phyloP scores from a whole-genome alignment of 2,888 invertebrate species.

The Phytoseiulus persimilis region DNA sequence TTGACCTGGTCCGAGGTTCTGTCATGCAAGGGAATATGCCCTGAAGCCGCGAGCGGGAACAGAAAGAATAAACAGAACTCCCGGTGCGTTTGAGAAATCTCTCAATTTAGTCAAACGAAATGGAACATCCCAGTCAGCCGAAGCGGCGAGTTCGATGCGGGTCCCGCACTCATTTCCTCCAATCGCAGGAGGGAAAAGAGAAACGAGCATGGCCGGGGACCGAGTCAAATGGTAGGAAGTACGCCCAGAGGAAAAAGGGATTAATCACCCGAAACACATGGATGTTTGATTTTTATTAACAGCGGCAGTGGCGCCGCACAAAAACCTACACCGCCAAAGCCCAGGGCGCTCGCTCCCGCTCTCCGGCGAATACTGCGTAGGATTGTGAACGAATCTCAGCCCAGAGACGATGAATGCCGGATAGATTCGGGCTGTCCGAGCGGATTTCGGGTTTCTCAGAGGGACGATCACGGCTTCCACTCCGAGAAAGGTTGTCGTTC shows the following conservation, averaged over 20 bases:
- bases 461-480: neutral
- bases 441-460: neutral
- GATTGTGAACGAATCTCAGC: neutral
- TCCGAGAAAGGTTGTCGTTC: neutral
- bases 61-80: neutral
- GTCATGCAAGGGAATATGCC: neutral
- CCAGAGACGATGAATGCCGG: neutral
- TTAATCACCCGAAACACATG: slow-evolving; percentile 5
- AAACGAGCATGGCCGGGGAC: neutral
- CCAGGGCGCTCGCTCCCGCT: neutral
- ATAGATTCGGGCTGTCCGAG: neutral
- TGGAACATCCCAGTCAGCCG: neutral
- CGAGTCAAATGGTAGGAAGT: neutral
- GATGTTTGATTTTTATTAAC: slow-evolving; percentile 5
- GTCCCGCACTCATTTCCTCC: neutral
- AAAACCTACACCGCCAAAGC: neutral
- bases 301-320: neutral
- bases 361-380: neutral
- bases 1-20: neutral
- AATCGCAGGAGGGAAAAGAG: neutral
- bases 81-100: neutral
- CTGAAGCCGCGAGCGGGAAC: neutral
- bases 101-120: neutral
- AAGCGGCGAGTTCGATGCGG: neutral
- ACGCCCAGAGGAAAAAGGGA: neutral